A percentile compares a stretch with the other conserved stretches of the same genome.
Evolutionary conservation across 2,113 vertebrate genomes (phyloP).

Genomic region (Deroptyus accipitrinus): DNA sequence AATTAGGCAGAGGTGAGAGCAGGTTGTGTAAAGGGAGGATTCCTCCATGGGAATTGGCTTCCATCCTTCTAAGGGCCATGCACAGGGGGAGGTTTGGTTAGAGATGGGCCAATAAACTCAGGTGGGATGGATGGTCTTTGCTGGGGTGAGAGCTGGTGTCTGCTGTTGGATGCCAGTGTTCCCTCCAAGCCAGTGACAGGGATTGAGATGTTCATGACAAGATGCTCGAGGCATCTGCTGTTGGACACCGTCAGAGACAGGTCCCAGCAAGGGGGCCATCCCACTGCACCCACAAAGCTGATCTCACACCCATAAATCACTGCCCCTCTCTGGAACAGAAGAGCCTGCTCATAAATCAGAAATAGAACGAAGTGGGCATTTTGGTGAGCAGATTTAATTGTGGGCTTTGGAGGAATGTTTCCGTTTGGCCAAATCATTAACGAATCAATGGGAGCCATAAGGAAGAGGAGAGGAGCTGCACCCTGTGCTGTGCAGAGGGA

Average conservation of each 20-base stretch:
- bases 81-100: accelerated
- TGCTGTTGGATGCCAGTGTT: background rate
- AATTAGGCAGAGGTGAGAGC: background rate
- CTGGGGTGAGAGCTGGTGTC: background rate
- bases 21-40: background rate
- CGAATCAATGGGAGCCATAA: background rate
- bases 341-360: conserved; percentile 31
- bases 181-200: accelerated
- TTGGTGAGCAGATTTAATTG: conserved; percentile 46
- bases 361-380: background rate
- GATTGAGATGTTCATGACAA: background rate
- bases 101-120: background rate
- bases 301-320: background rate
- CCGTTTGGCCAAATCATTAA: conserved; percentile 38
- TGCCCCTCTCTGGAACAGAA: background rate
- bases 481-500: background rate
- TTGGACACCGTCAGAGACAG: background rate
- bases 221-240: background rate
- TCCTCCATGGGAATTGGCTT: background rate
- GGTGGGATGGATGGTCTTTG: background rate
- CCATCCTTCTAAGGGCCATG: background rate
- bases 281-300: background rate
- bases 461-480: background rate
- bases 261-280: background rate
- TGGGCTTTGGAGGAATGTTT: conserved; percentile 43